phyloP scores from a whole-genome alignment of 1,140 invertebrate species.

The Ceratina japonica region DNA sequence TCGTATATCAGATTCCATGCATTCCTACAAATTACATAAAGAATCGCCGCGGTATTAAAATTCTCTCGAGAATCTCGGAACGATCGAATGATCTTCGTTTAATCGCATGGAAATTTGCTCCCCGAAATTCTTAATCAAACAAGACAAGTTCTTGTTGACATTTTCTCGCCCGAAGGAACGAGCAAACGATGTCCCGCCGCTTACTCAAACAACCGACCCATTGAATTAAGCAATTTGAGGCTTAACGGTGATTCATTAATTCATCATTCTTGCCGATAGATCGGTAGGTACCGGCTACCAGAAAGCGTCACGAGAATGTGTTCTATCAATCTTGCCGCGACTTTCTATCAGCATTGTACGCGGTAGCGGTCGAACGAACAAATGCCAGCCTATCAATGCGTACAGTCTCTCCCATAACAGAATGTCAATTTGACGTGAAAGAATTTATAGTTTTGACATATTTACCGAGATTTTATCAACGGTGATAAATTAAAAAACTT shows the following conservation, averaged over 20 bases:
- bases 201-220: background rate
- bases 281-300: background rate
- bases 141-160: background rate
- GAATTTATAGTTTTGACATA: too few species aligned
- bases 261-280: background rate
- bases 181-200: too few species aligned
- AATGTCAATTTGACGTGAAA: slow-evolving; percentile 5
- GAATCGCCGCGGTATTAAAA: too few species aligned
- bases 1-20: background rate
- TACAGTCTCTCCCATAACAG: slow-evolving; percentile 11
- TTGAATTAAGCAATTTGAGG: slow-evolving; percentile 8
- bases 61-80: too few species aligned
- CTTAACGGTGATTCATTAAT: background rate
- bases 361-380: background rate
- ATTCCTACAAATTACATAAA: background rate
- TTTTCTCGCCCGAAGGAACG: background rate
- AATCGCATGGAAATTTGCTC: too few species aligned
- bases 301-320: background rate
- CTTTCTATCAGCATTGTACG: background rate
- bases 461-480: too few species aligned
- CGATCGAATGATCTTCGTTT: too few species aligned
- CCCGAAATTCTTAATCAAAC: background rate
- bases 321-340: slow-evolving; percentile 2
- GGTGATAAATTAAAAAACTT: too few species aligned
- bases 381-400: background rate